phyloP scores from a whole-genome alignment of 1,140 invertebrate genomes.

The Platyura marginata region DNA sequence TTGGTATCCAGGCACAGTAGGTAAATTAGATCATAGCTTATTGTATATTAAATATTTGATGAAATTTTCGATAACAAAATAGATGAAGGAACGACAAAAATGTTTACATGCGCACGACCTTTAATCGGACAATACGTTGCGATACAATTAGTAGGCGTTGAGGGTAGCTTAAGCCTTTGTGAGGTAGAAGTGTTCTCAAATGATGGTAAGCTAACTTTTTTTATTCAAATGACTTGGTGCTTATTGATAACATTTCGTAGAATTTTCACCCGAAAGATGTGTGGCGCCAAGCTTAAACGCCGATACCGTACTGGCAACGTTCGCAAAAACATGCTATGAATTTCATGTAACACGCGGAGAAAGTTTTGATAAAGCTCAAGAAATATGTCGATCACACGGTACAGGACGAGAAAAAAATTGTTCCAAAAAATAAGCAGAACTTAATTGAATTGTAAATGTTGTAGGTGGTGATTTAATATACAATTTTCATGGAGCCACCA shows the following conservation, averaged over 20 bases:
- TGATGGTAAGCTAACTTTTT: conserved; percentile 38
- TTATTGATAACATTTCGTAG: conserved; percentile 23
- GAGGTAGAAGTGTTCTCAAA: conserved; percentile 85
- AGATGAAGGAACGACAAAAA: conserved; percentile 82
- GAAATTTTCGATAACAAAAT: no score
- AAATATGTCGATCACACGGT: conserved; percentile 49
- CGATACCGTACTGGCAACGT: conserved; percentile 56
- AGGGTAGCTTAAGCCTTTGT: conserved; percentile 73
- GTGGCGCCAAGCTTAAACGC: conserved; percentile 44
- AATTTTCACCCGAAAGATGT: conserved; percentile 66
- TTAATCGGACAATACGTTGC: conserved; percentile 73
- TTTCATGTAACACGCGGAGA: conserved; percentile 63
- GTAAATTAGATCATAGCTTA: conserved; percentile 36
- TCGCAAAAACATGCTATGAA: conserved; percentile 76
- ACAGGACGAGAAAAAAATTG: conserved; percentile 2
- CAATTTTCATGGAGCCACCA: conserved; percentile 39
- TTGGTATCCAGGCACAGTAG: conserved; percentile 83
- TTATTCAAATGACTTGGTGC: neutral
- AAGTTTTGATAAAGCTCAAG: conserved; percentile 58
- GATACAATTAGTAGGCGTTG: conserved; percentile 74
- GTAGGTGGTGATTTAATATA: conserved; percentile 61
- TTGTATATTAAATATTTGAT: no score
- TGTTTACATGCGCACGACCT: conserved; percentile 68
- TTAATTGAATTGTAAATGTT: neutral
- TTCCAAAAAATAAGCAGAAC: neutral